Conservation (phyloP, 2,113 vertebrate genomes). For the Crotalus horridus region DNA sequence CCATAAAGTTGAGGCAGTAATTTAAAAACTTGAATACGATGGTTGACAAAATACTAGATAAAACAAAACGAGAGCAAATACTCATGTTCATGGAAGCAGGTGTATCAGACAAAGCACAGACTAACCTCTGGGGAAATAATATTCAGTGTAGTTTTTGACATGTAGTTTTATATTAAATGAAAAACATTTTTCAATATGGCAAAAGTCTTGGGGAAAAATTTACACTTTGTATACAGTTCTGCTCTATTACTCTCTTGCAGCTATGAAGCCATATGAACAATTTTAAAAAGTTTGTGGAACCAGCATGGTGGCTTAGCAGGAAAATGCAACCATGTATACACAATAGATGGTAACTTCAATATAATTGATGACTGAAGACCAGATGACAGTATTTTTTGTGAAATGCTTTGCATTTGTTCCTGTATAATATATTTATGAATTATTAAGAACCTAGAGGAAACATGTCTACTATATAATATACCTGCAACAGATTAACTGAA, state of each 20-base stretch:
- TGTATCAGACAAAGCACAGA: constrained; percentile 10
- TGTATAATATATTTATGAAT: background rate
- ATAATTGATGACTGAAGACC: background rate
- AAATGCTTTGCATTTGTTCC: background rate
- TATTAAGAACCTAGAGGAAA: background rate
- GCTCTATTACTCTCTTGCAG: background rate
- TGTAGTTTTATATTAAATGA: constrained; percentile 12
- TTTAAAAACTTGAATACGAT: constrained; percentile 7
- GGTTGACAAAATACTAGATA: background rate
- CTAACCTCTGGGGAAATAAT: background rate
- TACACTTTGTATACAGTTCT: background rate
- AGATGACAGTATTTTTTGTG: background rate
- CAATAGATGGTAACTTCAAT: background rate
- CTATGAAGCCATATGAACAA: background rate
- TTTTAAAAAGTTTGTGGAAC: background rate
- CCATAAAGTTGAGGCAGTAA: background rate
- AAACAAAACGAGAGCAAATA: constrained; percentile 21
- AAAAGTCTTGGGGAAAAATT: background rate
- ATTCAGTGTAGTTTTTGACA: background rate
- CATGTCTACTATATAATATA: background rate
- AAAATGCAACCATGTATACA: background rate
- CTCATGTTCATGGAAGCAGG: background rate
- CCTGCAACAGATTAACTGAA: background rate
- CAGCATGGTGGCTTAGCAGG: background rate
- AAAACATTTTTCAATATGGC: background rate